Evolutionary conservation across 2,113 vertebrate species (phyloP).

Genomic region (Ciconia boyciana): DNA sequence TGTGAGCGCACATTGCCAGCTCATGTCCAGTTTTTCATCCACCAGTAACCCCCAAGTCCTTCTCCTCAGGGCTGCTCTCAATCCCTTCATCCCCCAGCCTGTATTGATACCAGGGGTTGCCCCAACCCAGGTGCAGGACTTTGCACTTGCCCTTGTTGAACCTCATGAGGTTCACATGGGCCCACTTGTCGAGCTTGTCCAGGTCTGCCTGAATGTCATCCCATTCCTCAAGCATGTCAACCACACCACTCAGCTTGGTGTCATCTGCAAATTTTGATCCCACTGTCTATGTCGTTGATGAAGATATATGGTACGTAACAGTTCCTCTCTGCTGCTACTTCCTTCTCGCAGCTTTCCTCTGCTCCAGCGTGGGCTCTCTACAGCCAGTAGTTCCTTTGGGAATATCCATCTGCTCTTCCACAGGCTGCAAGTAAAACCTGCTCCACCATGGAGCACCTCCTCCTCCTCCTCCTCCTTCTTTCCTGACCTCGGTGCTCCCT

Average conservation of each 20-base stretch:
- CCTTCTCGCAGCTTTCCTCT: neutral
- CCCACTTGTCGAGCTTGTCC: no score
- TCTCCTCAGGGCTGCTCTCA: neutral
- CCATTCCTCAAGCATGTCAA: neutral
- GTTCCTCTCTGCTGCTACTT: neutral
- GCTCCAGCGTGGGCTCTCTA: neutral
- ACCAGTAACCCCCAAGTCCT: neutral
- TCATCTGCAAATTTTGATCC: neutral
- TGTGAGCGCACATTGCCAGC: accelerated
- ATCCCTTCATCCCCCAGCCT: neutral
- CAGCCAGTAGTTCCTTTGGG: neutral
- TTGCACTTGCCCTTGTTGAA: neutral
- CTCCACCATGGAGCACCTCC: neutral
- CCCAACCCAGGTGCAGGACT: neutral
- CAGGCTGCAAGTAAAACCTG: neutral
- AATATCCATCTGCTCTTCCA: neutral
- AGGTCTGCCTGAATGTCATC: neutral
- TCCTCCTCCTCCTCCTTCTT: neutral
- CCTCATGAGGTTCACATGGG: neutral
- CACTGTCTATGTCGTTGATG: neutral
- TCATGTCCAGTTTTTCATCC: neutral
- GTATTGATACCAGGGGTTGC: no score
- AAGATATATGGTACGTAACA: neutral
- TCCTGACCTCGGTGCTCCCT: neutral
- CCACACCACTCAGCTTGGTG: neutral